A percentile compares a stretch with the other conserved stretches of the same genome.
Evolutionary conservation across 2,797 vertebrate species (phyloP).

Genomic region (Mormyrops boulengeri): DNA sequence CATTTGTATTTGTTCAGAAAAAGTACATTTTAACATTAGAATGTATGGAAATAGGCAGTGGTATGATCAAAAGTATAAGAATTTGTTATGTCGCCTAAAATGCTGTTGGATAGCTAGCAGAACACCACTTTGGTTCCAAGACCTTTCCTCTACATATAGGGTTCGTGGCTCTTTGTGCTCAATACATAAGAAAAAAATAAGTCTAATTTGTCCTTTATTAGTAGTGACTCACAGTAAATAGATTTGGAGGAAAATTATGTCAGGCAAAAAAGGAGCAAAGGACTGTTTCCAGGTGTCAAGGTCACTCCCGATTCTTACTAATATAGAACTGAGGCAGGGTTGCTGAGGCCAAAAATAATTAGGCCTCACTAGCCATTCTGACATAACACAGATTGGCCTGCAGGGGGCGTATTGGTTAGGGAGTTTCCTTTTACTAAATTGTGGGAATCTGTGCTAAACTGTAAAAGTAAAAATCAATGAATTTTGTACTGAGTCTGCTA

Average conservation of each 20-base stretch:
- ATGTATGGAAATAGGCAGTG: background rate
- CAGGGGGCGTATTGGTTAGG: background rate
- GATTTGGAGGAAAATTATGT: background rate
- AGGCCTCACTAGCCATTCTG: background rate
- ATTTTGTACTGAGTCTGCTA: background rate
- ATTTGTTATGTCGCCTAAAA: background rate
- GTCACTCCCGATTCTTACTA: background rate
- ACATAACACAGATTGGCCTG: background rate
- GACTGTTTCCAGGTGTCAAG: background rate
- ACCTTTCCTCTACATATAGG: background rate
- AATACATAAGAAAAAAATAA: background rate
- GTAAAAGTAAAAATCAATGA: background rate
- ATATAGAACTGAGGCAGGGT: background rate
- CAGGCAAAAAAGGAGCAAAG: background rate
- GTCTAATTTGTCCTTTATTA: background rate
- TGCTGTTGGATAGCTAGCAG: background rate
- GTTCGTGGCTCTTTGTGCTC: background rate
- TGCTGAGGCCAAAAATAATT: background rate
- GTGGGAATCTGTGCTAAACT: background rate
- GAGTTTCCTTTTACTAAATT: background rate
- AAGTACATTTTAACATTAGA: background rate
- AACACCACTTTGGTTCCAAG: background rate
- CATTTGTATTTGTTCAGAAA: background rate
- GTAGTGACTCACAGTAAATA: background rate
- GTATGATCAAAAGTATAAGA: background rate